A percentile compares a stretch with the other conserved stretches of the same genome.
Conservation (phyloP, 1,140 invertebrate genomes). For the Rhynchophorus ferrugineus region DNA sequence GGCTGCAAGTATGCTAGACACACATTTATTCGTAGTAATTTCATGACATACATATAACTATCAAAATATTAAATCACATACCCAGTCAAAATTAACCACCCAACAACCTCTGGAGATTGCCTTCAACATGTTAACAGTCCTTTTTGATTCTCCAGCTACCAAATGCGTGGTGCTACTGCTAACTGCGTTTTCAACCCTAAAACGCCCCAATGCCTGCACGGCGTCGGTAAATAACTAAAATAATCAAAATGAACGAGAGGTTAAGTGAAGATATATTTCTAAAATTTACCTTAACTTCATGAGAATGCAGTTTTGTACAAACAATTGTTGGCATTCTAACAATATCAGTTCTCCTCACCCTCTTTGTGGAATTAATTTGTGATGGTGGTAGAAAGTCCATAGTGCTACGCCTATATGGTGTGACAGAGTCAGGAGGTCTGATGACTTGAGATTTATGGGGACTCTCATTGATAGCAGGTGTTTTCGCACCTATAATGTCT, state of each 20-base stretch:
- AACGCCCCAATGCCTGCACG: conserved; percentile 43
- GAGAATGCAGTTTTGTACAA: conserved; percentile 34
- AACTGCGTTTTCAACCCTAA: conserved; percentile 44
- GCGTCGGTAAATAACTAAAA: conserved; percentile 34
- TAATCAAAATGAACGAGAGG: neutral
- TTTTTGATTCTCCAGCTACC: conserved; percentile 43
- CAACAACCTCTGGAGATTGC: conserved; percentile 49
- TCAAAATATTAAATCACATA: no score
- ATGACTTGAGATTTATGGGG: neutral
- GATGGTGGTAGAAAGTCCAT: conserved; percentile 28
- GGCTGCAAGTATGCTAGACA: no score
- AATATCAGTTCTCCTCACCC: conserved; percentile 19
- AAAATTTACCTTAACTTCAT: conserved; percentile 26
- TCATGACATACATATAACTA: no score
- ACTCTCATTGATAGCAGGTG: neutral
- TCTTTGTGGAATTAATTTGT: conserved; percentile 13
- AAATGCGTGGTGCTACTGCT: conserved; percentile 47
- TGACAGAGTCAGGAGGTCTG: neutral
- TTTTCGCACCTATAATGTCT: conserved; percentile 6
- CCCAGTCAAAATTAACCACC: conserved; percentile 49
- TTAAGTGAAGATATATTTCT: neutral
- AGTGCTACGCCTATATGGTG: conserved; percentile 28
- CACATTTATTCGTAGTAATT: no score
- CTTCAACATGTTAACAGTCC: conserved; percentile 49
- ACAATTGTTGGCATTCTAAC: conserved; percentile 30